Conservation (phyloP, 2,888 invertebrate species). For the Oscheius sp. region DNA sequence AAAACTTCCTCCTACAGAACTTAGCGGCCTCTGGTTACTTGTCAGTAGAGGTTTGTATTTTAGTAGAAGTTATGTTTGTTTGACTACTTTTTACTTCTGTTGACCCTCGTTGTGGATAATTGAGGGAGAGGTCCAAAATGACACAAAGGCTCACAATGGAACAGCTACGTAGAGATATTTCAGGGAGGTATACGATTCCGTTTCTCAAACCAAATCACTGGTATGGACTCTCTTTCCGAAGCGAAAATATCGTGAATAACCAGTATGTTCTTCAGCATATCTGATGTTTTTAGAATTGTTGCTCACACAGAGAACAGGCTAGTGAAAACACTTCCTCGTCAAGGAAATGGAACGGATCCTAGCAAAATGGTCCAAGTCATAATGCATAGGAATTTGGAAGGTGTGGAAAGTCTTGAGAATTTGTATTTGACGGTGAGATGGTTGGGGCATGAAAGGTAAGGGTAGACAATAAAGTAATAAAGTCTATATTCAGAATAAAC, state of each 20-base stretch:
- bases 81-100: no score
- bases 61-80: background rate
- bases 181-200: conserved; percentile 67
- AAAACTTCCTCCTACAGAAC: conserved; percentile 58
- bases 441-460: conserved; percentile 33
- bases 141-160: background rate
- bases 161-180: conserved; percentile 11
- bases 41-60: conserved; percentile 59
- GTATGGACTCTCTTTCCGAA: conserved; percentile 61
- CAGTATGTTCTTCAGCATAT: conserved; percentile 1
- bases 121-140: background rate
- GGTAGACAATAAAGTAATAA: no score
- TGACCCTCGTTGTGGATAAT: conserved; percentile 1
- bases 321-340: conserved; percentile 35
- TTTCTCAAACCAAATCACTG: conserved; percentile 64
- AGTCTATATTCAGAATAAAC: conserved; percentile 21
- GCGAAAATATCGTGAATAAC: conserved; percentile 43
- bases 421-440: conserved; percentile 49
- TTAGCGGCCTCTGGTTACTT: conserved; percentile 61
- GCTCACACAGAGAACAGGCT: conserved; percentile 44
- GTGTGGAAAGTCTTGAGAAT: conserved; percentile 45
- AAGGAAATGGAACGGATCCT: conserved; percentile 21
- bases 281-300: conserved; percentile 3
- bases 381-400: conserved; percentile 32
- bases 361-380: conserved; percentile 12